Base-by-base conservation (phyloP, 1,140 invertebrate genomes). In the Metaphire vulgaris region DNA sequence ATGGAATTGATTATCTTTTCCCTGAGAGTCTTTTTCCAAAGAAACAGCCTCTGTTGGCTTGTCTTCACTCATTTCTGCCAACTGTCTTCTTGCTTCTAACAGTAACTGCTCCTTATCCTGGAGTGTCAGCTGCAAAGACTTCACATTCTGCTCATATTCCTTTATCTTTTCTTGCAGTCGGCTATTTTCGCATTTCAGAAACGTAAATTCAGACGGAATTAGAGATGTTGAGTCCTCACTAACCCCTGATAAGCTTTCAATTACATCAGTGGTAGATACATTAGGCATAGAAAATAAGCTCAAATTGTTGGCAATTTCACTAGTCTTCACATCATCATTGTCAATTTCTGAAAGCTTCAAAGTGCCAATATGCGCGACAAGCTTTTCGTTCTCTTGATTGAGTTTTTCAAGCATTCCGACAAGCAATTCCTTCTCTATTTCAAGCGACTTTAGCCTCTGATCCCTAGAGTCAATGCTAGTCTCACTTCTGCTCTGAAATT, bases 331-430 rank as follows among this genome's bases (percentile, higher is more conserved):
- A 56, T 21, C 21, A 12, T 56, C 41, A 21, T 56, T 6, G 41
- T 56, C 41, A 56, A 6, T 56, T 21, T 21, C 41, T 21, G 21
- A 56, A 6, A 56, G 6, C 6, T 56, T 21, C 41, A 56, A 12
- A 21, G 41, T 21, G 21, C 41, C 21, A 21, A 56, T 12, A 21
- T 56, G 41, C 6, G 41, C 41, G 21, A 21, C 12, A 16, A 73
- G 33, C 16, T 41, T 33, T 64, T 73, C 72, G 26, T 73, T 73
- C 41, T 73, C 72, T 29, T 28, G 28, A 30, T 34, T 73, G 16
- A 73, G 31, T 30, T 73, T 73, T 30, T 73, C 72, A 1, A 73
- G 41, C 72, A 73, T 73, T 29, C 34, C 41, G n/a, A 34, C 72
- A 2, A 73, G 28, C 34, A 73, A 41, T 30, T 73, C 72, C 72